Evolutionary conservation across 2,797 vertebrate genomes (phyloP).

Genomic region (Bradypodion ventrale): DNA sequence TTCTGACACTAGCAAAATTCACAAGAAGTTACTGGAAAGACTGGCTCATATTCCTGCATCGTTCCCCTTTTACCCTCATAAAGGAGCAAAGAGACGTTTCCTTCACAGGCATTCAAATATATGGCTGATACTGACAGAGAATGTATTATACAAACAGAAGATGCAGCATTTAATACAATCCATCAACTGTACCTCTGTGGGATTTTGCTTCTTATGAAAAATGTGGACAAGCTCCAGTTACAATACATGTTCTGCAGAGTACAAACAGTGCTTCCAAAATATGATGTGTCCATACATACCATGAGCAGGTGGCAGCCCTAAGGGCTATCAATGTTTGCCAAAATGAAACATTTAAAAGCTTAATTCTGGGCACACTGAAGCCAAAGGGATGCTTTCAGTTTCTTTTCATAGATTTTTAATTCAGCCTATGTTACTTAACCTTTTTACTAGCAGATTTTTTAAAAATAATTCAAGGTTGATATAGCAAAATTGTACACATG

Average conservation of each 20-base stretch:
- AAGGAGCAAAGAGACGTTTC: not conserved
- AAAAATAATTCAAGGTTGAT: not conserved
- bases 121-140: not conserved
- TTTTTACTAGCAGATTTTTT: not conserved
- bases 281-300: not conserved
- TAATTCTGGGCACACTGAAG: not conserved
- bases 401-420: not conserved
- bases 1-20: not conserved
- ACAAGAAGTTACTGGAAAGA: not conserved
- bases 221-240: not conserved
- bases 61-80: not conserved
- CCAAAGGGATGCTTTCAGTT: not conserved
- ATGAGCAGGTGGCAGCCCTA: not conserved
- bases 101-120: not conserved
- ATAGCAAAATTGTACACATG: not conserved
- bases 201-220: constrained; percentile 8
- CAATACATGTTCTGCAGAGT: not conserved
- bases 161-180: not conserved
- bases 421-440: not conserved
- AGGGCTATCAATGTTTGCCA: not conserved
- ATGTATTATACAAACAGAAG: not conserved
- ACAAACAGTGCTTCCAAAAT: not conserved
- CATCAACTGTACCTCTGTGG: not conserved
- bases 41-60: not conserved
- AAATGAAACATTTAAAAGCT: not conserved